Percentiles rank a stretch among this genome's conserved stretches.
Evolutionary conservation across 2,888 invertebrate genomes (phyloP).

Genomic region (Tipula helvola): DNA sequence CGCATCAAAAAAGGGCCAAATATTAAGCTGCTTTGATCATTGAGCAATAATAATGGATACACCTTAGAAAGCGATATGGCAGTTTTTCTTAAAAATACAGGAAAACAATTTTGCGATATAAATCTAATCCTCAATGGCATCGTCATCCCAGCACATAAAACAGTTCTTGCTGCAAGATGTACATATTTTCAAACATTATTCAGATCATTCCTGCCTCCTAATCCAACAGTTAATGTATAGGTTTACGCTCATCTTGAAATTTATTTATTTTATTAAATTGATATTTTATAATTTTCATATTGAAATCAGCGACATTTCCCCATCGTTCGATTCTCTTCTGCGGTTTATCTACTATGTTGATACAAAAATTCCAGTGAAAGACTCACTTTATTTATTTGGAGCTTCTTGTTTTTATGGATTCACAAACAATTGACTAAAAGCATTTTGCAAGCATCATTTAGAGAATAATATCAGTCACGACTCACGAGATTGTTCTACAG

Average conservation of each 20-base stretch:
- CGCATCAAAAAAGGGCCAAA: too few species aligned
- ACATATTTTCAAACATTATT: too few species aligned
- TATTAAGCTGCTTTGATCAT: too few species aligned
- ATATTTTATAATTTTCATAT: conserved; percentile 79
- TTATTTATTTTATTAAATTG: too few species aligned
- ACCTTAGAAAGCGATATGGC: too few species aligned
- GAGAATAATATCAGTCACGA: conserved; percentile 95
- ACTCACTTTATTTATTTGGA: conserved; percentile 85
- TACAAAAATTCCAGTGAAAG: conserved; percentile 90
- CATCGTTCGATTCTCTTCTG: conserved; percentile 75
- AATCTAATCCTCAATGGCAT: too few species aligned
- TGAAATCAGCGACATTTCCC: too few species aligned
- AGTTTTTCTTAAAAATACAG: too few species aligned
- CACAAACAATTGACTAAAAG: conserved; percentile 84
- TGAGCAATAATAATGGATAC: too few species aligned
- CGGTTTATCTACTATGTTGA: conserved; percentile 92
- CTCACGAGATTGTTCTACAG: conserved; percentile 83
- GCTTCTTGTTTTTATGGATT: conserved; percentile 88
- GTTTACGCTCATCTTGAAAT: conserved; percentile 22
- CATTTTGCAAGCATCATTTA: conserved; percentile 91
- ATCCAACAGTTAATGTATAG: conserved; percentile 77
- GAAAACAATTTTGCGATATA: too few species aligned
- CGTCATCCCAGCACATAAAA: too few species aligned
- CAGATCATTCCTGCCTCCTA: conserved; percentile 83
- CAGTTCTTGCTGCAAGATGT: too few species aligned